Evolutionary conservation across 2,888 invertebrate genomes (phyloP), one percentile per base, ranked within the genome.

Genomic region (Pristionchus arcanus): DNA sequence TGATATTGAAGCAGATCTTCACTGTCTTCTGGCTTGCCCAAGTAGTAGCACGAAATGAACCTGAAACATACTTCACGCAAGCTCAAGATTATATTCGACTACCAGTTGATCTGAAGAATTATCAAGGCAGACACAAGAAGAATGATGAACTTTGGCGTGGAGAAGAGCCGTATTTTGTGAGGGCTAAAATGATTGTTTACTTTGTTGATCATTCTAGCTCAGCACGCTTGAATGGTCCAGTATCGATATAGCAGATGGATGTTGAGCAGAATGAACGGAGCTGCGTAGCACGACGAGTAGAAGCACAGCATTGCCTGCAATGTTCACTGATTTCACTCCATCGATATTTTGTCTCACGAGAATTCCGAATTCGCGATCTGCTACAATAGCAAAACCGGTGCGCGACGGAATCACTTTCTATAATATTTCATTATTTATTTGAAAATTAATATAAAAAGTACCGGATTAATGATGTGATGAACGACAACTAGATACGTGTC

Each of bases 201-300:
- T 0, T 49, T 7, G n/a, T 34, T 42, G 28, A 13, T 42, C 25
- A 28, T 3, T n/a, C 19, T 15, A 1, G 37, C 49, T 28, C 11
- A 25, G 42, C 31, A 74, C 77, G 16, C 37, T 37, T 25, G 9
- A 21, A 77, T 42, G 25, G 77, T 77, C 77, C 77, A 77, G 77
- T 77, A 77, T 21, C 77, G 77, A 16, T 77, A 77, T 2, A 77
- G 37, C 1, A 77, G 42, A 42, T 77, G 77, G 3, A 77, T 31
- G 42, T 77, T 77, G 25, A 77, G 77, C 42, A 77, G 77, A 9
- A 77, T 42, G 37, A 77, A 77, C 3, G 77, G 77, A 9, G 31
- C 77, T 5, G 77, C 77, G 77, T 77, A 77, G 77, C 77, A 77
- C 1, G 77, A 77, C 19, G 77, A 77, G 37, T 42, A 42, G 42